These are phyloP conservation scores for Metridium senile DNA, from an alignment of 92 coral and sea anemone genomes.

Conservation along the genomic window DNA sequence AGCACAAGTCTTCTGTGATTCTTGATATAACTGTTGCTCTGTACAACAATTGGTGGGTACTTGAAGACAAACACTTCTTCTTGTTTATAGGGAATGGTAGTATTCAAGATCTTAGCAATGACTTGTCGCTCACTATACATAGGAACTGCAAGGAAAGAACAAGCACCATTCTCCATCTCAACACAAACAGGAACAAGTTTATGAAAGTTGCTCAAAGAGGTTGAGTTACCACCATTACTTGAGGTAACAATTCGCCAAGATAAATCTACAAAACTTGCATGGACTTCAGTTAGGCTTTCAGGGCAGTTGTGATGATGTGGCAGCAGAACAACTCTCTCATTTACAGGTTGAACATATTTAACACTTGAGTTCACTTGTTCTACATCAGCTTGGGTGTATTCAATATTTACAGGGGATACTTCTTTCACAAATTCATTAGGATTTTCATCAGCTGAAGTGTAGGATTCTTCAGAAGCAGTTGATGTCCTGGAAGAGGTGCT, in stretches of 20 bases:
- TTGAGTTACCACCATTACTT: constrained; percentile 13
- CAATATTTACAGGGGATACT: neutral
- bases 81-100: constrained; percentile 3
- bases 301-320: neutral
- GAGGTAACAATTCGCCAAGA: constrained; percentile 36
- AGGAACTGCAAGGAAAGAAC: constrained; percentile 25
- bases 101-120: constrained; percentile 31
- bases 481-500: neutral
- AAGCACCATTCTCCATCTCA: neutral
- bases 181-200: constrained; percentile 11
- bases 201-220: constrained; percentile 21
- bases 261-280: constrained; percentile 21
- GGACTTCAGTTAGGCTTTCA: neutral
- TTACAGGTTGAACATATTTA: neutral
- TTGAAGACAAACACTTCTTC: constrained; percentile 8
- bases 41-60: neutral
- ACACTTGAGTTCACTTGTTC: no score
- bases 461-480: neutral
- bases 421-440: neutral
- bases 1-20: neutral
- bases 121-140: constrained; percentile 1
- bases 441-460: neutral
- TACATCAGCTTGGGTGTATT: neutral
- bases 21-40: neutral
- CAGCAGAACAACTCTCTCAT: neutral